Base-by-base conservation (phyloP, 2,113 vertebrate genomes). In the Microtus ochrogaster region DNA sequence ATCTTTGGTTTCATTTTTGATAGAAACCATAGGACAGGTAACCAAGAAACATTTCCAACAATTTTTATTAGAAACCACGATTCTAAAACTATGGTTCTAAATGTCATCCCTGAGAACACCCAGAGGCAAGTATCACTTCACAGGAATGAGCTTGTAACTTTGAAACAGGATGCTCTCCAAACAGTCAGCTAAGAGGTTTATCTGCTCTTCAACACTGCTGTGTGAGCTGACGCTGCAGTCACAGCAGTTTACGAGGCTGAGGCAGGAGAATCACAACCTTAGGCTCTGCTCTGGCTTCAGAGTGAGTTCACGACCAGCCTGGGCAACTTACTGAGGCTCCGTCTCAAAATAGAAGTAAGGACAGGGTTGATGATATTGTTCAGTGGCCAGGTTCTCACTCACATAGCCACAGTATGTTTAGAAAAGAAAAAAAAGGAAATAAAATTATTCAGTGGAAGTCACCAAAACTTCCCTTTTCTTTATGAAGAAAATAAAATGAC, bases 401-500 rank as follows among this genome's bases (percentile, higher is more conserved):
- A 24, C 10, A 21, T 7, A 36, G 63, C 17, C 83, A 36, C 28
- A 36, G 26, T n/a, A 12, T 49, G 11, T n/a, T 36, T 17, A 9
- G 55, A 83, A 85, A 47, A 85, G n/a, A 47, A 65, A 86, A 68
- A 6, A 47, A 16, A 47, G 65, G 30, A 22, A 85, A 21, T 13
- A 58, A 95, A 96, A 94, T 96, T 92, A 65, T 47, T 92, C 68
- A 93, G 30, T 82, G 12, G 41, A 92, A 89, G 21, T 89, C 26
- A 81, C 41, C 21, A 85, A 92, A 90, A 66, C 24, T 61, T 70
- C 88, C 33, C 74, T 87, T 28, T 83, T 95, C 84, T 82, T 89
- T 91, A 78, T 41, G 28, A 93, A 96, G 63, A 7, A 91, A 94
- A 84, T 95, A 89, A 95, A 96, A 89, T 79, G 21, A 39, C 52